Evolutionary conservation across 2,113 vertebrate species (phyloP).

Genomic region (Probosciger aterrimus): DNA sequence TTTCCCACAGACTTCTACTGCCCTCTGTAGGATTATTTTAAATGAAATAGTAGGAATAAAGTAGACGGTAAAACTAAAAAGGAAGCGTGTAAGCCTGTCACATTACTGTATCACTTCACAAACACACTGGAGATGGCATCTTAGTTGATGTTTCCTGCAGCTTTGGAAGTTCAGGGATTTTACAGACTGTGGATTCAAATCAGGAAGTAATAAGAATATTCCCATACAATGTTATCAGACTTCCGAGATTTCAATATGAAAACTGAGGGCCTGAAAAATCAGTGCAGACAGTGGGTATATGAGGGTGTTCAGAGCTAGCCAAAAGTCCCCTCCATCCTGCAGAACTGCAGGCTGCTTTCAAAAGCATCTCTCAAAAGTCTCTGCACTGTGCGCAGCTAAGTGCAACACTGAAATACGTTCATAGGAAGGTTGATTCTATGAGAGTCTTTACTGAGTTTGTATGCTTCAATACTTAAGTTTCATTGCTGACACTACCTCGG

Average conservation of each 20-base stretch:
- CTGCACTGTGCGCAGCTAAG: neutral
- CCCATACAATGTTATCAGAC: neutral
- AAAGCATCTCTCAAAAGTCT: neutral
- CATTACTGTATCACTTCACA: neutral
- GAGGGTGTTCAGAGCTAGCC: neutral
- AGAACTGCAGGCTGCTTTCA: neutral
- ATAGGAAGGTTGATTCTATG: neutral
- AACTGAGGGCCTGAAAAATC: neutral
- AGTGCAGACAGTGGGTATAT: too few relatives aligned
- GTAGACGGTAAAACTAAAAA: neutral
- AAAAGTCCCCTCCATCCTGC: neutral
- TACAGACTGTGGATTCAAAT: neutral
- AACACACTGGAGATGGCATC: neutral
- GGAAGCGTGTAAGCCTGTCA: neutral
- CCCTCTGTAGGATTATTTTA: conserved; percentile 54
- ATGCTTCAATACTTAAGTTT: neutral
- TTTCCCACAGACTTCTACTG: conserved; percentile 34
- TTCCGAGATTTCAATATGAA: neutral
- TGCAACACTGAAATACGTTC: neutral
- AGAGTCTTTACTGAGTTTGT: neutral
- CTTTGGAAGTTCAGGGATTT: neutral
- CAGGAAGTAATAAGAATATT: neutral
- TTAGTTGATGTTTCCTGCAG: neutral
- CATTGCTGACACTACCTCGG: neutral
- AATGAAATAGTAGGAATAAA: neutral